These are phyloP conservation scores for Numenius arquata DNA, from an alignment of 2,113 vertebrate species.

Conservation along the genomic window DNA sequence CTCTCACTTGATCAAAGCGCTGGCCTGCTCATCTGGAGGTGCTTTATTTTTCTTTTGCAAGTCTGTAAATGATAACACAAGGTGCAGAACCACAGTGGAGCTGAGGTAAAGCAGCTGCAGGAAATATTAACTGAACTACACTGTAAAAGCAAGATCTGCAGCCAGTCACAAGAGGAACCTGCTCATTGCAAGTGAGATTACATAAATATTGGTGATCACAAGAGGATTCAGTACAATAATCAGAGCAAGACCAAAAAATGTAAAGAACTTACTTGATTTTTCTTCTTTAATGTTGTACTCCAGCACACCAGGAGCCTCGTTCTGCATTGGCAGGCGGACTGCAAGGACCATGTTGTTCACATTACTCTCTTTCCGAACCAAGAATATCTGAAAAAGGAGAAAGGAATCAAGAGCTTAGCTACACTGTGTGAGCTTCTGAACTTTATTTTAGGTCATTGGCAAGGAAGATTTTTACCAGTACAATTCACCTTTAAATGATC, in stretches of 20 bases:
- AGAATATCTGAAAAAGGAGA: slow-evolving; percentile 73
- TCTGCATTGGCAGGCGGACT: slow-evolving; percentile 74
- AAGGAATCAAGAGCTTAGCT: not conserved
- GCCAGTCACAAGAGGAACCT: not conserved
- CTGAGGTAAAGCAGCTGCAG: slow-evolving; percentile 14
- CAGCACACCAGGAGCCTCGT: slow-evolving; percentile 64
- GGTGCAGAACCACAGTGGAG: not conserved
- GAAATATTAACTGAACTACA: slow-evolving; percentile 15
- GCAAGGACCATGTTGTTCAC: slow-evolving; percentile 76
- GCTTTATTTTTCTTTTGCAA: not conserved
- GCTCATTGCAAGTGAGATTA: not conserved
- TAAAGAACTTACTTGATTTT: slow-evolving; percentile 79
- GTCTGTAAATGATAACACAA: not conserved
- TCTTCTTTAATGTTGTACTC: slow-evolving; percentile 84
- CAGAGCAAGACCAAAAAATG: not conserved
- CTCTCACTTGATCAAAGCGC: not conserved
- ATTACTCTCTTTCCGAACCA: slow-evolving; percentile 78
- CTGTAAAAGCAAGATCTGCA: not conserved
- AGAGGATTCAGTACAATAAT: not conserved
- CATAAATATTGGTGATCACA: not conserved
- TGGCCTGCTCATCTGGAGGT: not conserved
- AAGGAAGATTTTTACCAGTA: not conserved
- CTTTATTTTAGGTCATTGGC: not conserved
- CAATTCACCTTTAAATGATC: not conserved
- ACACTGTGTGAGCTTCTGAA: not conserved